These are phyloP conservation scores for Tenthredo notha DNA, from an alignment of 2,888 invertebrate genomes.

Conservation along the genomic window DNA sequence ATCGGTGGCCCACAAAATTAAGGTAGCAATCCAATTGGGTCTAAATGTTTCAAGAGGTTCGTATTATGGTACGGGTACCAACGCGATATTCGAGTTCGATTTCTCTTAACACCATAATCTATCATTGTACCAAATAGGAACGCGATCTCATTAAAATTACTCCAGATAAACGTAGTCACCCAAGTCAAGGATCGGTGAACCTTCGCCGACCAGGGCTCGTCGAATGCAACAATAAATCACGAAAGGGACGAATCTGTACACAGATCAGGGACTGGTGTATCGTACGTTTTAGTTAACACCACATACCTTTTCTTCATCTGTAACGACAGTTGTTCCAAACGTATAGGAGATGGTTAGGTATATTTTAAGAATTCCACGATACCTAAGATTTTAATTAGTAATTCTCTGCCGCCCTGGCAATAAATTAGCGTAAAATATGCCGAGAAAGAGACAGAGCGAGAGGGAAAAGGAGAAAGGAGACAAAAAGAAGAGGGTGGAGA, in stretches of 20 bases:
- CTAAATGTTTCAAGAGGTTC: constrained; percentile 13
- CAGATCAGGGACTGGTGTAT: constrained; percentile 23
- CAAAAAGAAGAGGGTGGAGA: not conserved
- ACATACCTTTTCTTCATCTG: not conserved
- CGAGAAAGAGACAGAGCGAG: not conserved
- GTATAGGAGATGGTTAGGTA: not conserved
- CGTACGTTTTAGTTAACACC: constrained; percentile 20
- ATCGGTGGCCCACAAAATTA: constrained; percentile 26
- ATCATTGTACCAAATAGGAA: constrained; percentile 48
- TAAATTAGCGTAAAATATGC: constrained; percentile 43
- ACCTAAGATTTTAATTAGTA: constrained; percentile 39
- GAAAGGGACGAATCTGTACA: constrained; percentile 37
- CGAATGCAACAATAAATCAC: constrained; percentile 43
- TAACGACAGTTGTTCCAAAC: constrained; percentile 21
- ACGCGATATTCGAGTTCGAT: constrained; percentile 42
- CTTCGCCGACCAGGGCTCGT: not conserved
- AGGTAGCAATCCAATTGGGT: constrained; percentile 42
- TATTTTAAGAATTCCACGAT: constrained; percentile 9
- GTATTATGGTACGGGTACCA: not conserved
- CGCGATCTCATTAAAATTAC: constrained; percentile 48
- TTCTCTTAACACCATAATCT: constrained; percentile 42
- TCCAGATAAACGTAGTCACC: constrained; percentile 33
- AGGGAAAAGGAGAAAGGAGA: not conserved
- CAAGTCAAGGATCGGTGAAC: constrained; percentile 17
- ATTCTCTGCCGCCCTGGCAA: constrained; percentile 17